Base-by-base conservation (phyloP, 2,113 vertebrate species). In the Hippocampus barbouri region DNA sequence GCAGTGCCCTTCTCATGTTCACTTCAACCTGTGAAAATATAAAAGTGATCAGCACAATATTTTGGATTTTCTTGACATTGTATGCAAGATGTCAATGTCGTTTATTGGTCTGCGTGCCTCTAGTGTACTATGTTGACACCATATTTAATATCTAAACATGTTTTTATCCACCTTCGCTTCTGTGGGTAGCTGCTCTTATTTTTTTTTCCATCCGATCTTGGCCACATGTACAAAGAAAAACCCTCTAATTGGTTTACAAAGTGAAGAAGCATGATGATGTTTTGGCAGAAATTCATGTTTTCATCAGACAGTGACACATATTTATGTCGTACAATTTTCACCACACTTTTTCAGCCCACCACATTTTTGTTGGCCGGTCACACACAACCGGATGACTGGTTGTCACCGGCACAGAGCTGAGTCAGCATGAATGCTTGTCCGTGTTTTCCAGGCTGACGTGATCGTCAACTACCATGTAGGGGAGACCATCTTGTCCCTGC, bases 381-480 rank as follows among this genome's bases (percentile, higher is more conserved):
- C 25, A 61, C 59, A 61, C 59, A 34, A 30, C 20, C n/a, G 64
- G 23, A 27, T 18, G 41, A 66, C n/a, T 66, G 41, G 2, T 2
- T 12, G 63, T 65, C 2, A 25, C 41, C 14, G 14, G 63, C 34
- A n/a, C 38, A 43, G 9, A 21, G 11, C 21, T 18, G 64, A 18
- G 64, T 66, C 23, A 45, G 12, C 64, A 25, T n/a, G 21, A 12
- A 66, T 43, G 23, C n/a, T 18, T 25, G n/a, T 61, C 12, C 16
- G 64, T 66, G 64, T 45, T 66, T 68, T 87, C 0, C 89, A 99
- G 97, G 97, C 97, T 18, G 97, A 99, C 78, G 94, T 99, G 70
- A 94, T 98, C 11, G 92, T 98, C 85, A 99, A 99, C 85, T 99
- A 99, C 54, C 97, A 99, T 0, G 93, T 99, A 1, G 97, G 97